A percentile compares a stretch with the other conserved stretches of the same genome.
These are phyloP conservation scores for Hexactinellida sp. DNA, from an alignment of 37 sponge, comb jelly and placozoan genomes.

Conservation along the genomic window DNA sequence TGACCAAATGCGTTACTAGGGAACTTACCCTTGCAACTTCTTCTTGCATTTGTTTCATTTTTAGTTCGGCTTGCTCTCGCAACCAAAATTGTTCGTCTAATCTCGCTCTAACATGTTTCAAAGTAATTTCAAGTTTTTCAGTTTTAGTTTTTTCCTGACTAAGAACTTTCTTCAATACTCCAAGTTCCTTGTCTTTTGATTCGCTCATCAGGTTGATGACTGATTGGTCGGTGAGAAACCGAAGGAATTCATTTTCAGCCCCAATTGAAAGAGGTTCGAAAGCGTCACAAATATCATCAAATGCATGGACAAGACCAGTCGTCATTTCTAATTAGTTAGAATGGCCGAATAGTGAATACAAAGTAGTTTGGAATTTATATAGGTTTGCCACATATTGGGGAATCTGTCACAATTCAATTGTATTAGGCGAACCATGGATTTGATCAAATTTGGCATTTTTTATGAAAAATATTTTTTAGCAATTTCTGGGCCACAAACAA, in stretches of 20 bases:
- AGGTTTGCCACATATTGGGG: too few relatives aligned
- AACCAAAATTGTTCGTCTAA: conserved; percentile 6
- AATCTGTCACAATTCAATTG: too few relatives aligned
- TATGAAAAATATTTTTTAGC: too few relatives aligned
- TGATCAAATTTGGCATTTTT: too few relatives aligned
- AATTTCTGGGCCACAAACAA: too few relatives aligned
- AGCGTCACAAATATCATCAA: conserved; percentile 7
- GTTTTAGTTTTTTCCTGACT: neutral
- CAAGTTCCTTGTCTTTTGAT: neutral
- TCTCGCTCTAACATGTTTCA: neutral
- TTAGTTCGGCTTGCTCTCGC: neutral
- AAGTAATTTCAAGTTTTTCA: neutral
- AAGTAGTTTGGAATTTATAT: neutral
- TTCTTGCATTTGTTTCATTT: conserved; percentile 14
- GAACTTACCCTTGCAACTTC: neutral
- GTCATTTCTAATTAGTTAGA: neutral
- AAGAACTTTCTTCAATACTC: neutral
- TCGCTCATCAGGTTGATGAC: neutral
- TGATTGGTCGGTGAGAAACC: neutral
- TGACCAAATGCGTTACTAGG: neutral
- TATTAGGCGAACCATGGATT: too few relatives aligned
- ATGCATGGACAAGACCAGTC: neutral
- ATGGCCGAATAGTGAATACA: neutral
- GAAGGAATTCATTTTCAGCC: conserved; percentile 5
- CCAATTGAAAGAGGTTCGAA: conserved; percentile 1